Conservation (phyloP, 2,113 vertebrate genomes). For the Aphelocoma coerulescens region DNA sequence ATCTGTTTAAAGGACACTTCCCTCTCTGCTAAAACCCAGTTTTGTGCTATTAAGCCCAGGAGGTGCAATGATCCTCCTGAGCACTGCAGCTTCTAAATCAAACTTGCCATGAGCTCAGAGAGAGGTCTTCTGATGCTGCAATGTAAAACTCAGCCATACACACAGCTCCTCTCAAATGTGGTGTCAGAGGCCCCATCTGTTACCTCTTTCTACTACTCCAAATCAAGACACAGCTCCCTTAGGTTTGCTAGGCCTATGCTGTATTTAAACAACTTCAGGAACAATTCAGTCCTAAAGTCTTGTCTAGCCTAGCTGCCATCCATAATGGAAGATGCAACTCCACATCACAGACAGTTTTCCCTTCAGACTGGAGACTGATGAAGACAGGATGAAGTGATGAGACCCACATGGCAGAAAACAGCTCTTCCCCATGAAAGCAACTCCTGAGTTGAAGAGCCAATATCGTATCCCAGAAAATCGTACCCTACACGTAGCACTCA, state of each 20-base stretch:
- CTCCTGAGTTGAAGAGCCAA: background rate
- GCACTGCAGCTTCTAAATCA: background rate
- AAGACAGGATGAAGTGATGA: background rate
- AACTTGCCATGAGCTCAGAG: background rate
- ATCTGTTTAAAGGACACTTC: background rate
- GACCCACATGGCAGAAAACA: background rate
- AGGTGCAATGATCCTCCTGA: background rate
- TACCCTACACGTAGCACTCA: background rate
- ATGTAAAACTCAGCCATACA: background rate
- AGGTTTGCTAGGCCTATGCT: background rate
- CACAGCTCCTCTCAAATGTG: background rate
- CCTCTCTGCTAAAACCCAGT: background rate
- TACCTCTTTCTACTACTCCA: background rate
- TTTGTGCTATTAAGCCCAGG: background rate
- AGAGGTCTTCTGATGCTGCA: background rate
- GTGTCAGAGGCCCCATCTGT: background rate
- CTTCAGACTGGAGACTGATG: background rate
- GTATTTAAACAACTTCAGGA: background rate
- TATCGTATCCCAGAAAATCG: fast-evolving
- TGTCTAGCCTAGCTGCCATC: background rate
- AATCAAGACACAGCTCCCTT: background rate
- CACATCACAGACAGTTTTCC: background rate
- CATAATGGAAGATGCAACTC: background rate
- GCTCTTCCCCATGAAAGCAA: background rate
- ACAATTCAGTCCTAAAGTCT: background rate